Evolutionary conservation across 1,140 invertebrate genomes (phyloP), one percentile per base, ranked within the genome.

Genomic region (Phymorhynchus buccinoides): DNA sequence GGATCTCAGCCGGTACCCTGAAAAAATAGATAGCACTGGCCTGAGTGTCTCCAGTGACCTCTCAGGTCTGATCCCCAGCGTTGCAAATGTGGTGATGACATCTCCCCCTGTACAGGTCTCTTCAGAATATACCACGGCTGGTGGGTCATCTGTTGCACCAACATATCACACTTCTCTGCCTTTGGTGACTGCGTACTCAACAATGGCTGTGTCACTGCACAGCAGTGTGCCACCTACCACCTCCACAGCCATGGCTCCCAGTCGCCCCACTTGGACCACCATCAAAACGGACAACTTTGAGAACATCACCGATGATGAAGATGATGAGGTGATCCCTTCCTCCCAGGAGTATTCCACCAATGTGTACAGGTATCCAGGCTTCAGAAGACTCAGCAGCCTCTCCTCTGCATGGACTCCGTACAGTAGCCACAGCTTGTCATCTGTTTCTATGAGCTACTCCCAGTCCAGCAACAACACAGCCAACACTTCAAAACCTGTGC

Each of bases 281-380:
- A 84, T 89, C 22, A 87, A 87, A 39, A 87, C 86, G 84, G 87
- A 87, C 32, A 77, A 86, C 22, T 88, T 88, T 73, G 87, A 86
- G 86, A 87, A 88, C 71, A 89, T 88, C 18, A 89, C 87, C 75
- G 87, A 88, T 84, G 87, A 87, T 66, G 86, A 87, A 83, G 80
- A 80, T 56, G 80, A 83, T 12, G 73, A 83, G 39, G 81, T 83
- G 27, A 83, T 83, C 44, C 81, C 81, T 9, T 71, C 81, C 12
- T 83, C 81, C 18, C 81, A 83, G 39, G 81, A 32, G n/a, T 83
- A 68, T 41, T 71, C 62, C 37, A 73, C 62, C 39, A 83, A 30
- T 71, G 41, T 35, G 9, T 44, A 66, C 62, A 39, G 81, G 66
- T 83, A 71, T 32, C 62, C 81, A 37, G 62, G 62, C 3, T 83